Base-by-base conservation (phyloP, 2,113 vertebrate species). In the Apteryx owenii region DNA sequence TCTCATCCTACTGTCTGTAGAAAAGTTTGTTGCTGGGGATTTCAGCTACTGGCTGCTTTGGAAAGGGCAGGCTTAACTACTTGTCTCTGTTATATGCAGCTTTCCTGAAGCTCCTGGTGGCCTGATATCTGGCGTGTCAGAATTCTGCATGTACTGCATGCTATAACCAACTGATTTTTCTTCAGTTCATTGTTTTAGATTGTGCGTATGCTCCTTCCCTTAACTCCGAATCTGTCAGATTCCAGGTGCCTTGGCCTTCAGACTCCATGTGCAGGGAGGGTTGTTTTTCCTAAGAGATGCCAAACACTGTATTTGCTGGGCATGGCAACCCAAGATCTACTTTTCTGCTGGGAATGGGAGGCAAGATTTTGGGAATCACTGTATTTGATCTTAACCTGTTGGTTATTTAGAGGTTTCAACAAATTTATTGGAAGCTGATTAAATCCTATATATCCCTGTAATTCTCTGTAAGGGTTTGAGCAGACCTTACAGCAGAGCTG, bases 101-200 rank as follows among this genome's bases (percentile, higher is more conserved):
- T 82, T 65, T 79, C 48, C 85, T 60, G 18, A 28, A 33, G 38
- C 10, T 78, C 18, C 53, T 69, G 64, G 17, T 51, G 65, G 44
- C 26, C 38, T 25, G 40, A 11, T n/a, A 9, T 1, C 69, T 29
- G 26, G 19, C 0, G 0, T 15, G 12, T 51, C 28, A 21, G 60
- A 68, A 28, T 5, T 4, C 40, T 69, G 65, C 2, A 1, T 28
- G 26, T 22, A 7, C 40, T 56, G 48, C 56, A 17, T 28, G 66
- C 71, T 70, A 7, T 6, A 40, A 51, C 40, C 40, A 58, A 48
- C 60, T 38, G 36, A 25, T 78, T 81, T 38, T 65, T 53, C 10
- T 66, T 44, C 42, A 22, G 0, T 8, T 51, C 1, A 1, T n/a
- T 56, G 13, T 68, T 94, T 36, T 29, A 13, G 50, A 13, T 51